phyloP scores from a whole-genome alignment of 1,140 invertebrate genomes.

The Phymastichus coffea region DNA sequence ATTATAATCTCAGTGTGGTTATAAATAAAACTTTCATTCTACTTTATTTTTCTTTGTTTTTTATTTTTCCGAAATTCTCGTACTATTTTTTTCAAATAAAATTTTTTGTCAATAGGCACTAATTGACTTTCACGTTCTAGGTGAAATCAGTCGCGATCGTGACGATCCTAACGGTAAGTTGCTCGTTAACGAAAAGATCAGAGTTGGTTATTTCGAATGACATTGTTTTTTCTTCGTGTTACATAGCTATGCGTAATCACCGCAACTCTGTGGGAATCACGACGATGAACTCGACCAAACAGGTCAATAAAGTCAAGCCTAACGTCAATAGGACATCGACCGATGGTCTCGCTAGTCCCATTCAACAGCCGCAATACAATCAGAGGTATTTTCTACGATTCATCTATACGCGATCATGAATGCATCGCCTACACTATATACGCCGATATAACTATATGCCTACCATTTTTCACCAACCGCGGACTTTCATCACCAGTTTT shows the following conservation, averaged over 20 bases:
- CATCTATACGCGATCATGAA: no score
- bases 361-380: slow-evolving; percentile 41
- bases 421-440: no score
- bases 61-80: no score
- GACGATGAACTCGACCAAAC: slow-evolving; percentile 64
- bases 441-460: no score
- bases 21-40: no score
- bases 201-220: neutral
- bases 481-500: neutral
- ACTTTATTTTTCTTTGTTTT: no score
- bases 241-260: slow-evolving; percentile 63
- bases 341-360: slow-evolving; percentile 59
- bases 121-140: slow-evolving; percentile 54
- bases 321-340: slow-evolving; percentile 73
- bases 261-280: slow-evolving; percentile 68
- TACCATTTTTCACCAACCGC: no score
- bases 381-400: slow-evolving; percentile 19
- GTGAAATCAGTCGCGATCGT: slow-evolving; percentile 62
- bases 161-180: slow-evolving; percentile 62
- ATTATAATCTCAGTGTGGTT: no score
- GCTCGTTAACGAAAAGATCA: neutral
- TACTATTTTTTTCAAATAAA: no score
- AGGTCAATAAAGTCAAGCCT: slow-evolving; percentile 85
- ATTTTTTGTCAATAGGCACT: no score
- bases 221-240: neutral